Percentiles rank a stretch among this genome's conserved stretches.
Evolutionary conservation across 2,113 vertebrate genomes (phyloP).

Genomic region (Nematolebias whitei): DNA sequence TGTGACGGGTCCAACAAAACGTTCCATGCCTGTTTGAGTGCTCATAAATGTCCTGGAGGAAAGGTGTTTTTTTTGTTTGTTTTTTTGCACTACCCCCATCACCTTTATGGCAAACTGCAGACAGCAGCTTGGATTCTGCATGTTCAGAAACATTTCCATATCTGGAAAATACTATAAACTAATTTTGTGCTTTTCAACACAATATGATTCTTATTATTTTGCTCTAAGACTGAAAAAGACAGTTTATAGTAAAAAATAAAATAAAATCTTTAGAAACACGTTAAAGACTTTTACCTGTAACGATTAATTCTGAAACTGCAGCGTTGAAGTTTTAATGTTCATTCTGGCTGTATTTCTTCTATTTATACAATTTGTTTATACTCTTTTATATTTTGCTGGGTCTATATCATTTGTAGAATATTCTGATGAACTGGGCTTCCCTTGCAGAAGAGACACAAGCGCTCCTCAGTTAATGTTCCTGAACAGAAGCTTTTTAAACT

Average conservation of each 20-base stretch:
- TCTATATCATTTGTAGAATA: conserved; percentile 31
- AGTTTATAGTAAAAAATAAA: not conserved
- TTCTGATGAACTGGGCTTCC: conserved; percentile 35
- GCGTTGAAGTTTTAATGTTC: not conserved
- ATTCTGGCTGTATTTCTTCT: not conserved
- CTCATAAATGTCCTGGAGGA: too few species aligned
- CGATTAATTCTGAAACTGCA: not conserved
- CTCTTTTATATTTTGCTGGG: conserved; percentile 19
- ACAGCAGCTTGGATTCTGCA: too few species aligned
- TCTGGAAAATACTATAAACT: too few species aligned
- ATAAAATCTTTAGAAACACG: not conserved
- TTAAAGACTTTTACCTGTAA: not conserved
- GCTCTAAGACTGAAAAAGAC: too few species aligned
- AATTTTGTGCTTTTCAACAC: not conserved
- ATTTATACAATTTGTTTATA: not conserved
- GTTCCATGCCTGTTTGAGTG: too few species aligned
- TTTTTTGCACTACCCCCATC: too few species aligned
- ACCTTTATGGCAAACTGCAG: too few species aligned
- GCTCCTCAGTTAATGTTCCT: conserved; percentile 43
- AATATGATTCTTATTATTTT: too few species aligned
- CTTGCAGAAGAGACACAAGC: conserved; percentile 34
- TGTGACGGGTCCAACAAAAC: too few species aligned
- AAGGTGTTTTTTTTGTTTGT: too few species aligned
- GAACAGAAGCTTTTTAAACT: conserved; percentile 45
- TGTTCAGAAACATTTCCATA: too few species aligned